A percentile compares a stretch with the other conserved stretches of the same genome.
phyloP scores from a whole-genome alignment of 2,113 vertebrate species.

The Serinus canaria region DNA sequence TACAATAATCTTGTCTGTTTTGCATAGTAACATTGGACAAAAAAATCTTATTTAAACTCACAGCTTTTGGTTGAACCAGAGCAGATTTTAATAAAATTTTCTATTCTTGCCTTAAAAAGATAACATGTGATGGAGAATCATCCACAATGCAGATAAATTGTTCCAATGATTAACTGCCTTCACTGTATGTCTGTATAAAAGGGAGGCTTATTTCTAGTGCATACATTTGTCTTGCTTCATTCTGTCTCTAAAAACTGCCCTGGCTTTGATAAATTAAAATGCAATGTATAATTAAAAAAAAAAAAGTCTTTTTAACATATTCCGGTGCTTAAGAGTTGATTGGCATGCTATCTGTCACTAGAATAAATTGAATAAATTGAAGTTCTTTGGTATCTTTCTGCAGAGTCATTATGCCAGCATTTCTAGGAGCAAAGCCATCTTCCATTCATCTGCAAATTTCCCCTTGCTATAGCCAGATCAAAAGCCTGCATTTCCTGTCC shows the following conservation, averaged over 20 bases:
- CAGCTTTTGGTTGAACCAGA: constrained; percentile 27
- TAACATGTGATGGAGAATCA: constrained; percentile 50
- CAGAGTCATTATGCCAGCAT: neutral
- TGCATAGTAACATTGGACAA: neutral
- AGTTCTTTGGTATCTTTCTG: neutral
- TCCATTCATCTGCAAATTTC: constrained; percentile 44
- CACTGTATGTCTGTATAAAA: constrained; percentile 22
- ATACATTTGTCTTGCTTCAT: constrained; percentile 53
- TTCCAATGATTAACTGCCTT: constrained; percentile 54
- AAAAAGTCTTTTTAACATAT: neutral
- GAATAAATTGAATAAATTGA: constrained; percentile 45
- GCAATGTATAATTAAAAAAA: constrained; percentile 37
- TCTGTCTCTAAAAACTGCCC: constrained; percentile 38
- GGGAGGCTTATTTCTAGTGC: constrained; percentile 47
- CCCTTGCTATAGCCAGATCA: neutral
- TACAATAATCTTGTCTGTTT: neutral
- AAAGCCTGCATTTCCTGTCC: constrained; percentile 19
- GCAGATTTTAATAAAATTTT: constrained; percentile 31
- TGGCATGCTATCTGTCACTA: neutral
- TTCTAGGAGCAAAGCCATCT: constrained; percentile 54
- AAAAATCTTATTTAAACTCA: constrained; percentile 12
- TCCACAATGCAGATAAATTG: constrained; percentile 41
- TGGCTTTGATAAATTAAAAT: constrained; percentile 47
- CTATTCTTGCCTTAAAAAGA: constrained; percentile 39
- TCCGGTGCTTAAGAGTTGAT: constrained; percentile 17